Evolutionary conservation across 92 coral and sea anemone species (phyloP).

Genomic region (Palythoa grandis): DNA sequence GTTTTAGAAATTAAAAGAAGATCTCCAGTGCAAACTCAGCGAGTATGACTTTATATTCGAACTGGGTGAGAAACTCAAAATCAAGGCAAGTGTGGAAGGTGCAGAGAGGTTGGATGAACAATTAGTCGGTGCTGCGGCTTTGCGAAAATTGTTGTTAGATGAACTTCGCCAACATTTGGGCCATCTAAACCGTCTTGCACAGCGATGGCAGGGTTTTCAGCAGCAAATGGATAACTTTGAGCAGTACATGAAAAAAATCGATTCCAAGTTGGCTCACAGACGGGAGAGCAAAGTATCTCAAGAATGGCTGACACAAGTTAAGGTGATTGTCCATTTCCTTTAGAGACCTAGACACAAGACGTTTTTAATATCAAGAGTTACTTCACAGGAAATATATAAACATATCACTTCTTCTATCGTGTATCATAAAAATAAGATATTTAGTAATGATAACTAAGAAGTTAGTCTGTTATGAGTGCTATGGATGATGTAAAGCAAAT

Average conservation of each 20-base stretch:
- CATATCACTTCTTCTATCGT: too few species aligned
- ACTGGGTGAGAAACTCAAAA: conserved; percentile 77
- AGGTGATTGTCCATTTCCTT: conserved; percentile 52
- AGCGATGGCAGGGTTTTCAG: conserved; percentile 86
- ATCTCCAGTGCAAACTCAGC: conserved; percentile 60
- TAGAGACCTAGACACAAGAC: too few species aligned
- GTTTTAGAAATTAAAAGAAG: conserved; percentile 71
- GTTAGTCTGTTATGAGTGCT: too few species aligned
- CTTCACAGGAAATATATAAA: too few species aligned
- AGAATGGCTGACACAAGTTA: conserved; percentile 92
- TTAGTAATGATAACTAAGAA: too few species aligned
- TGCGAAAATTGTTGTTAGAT: conserved; percentile 80
- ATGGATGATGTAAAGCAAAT: too few species aligned
- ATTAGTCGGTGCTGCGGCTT: conserved; percentile 69
- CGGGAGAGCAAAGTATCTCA: conserved; percentile 80
- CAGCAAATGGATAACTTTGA: conserved; percentile 85
- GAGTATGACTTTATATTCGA: conserved; percentile 74
- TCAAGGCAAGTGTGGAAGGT: conserved; percentile 80
- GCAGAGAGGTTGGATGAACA: conserved; percentile 82
- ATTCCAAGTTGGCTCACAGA: conserved; percentile 70
- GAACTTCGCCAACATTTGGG: conserved; percentile 79
- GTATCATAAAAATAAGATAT: too few species aligned
- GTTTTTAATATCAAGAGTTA: neutral
- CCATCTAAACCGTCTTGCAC: conserved; percentile 65
- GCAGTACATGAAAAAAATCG: conserved; percentile 89